phyloP scores from a whole-genome alignment of 2,113 vertebrate genomes.

The Piaya cayana region DNA sequence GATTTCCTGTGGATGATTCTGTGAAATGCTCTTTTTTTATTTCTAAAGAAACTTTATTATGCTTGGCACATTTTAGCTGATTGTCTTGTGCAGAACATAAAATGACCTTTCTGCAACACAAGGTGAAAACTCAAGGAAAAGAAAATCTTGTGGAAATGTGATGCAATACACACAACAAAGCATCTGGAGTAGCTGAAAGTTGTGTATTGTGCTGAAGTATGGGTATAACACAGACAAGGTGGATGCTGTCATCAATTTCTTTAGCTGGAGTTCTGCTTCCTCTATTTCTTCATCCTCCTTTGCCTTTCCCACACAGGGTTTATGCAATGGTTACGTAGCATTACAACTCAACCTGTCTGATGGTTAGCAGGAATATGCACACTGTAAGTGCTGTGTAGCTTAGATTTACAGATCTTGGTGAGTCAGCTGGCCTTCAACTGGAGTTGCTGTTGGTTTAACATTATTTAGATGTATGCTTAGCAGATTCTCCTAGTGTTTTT shows the following conservation, averaged over 20 bases:
- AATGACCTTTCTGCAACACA: neutral
- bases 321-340: conserved; percentile 24
- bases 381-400: neutral
- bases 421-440: conserved; percentile 61
- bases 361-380: neutral
- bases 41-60: conserved; percentile 4
- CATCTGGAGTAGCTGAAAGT: neutral
- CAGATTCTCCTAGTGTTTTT: conserved; percentile 46
- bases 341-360: neutral
- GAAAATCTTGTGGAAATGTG: neutral
- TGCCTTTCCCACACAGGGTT: neutral
- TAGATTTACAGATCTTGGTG: neutral
- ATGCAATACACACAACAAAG: neutral
- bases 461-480: conserved; percentile 49
- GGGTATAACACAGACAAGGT: neutral
- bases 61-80: neutral
- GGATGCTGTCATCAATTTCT: neutral
- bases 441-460: conserved; percentile 35
- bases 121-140: neutral
- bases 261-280: neutral
- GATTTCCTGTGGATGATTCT: neutral
- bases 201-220: neutral
- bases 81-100: neutral
- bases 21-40: neutral
- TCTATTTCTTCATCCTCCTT: neutral